Evolutionary conservation across 2,797 vertebrate species (phyloP).

Genomic region (Myotis pilosus): DNA sequence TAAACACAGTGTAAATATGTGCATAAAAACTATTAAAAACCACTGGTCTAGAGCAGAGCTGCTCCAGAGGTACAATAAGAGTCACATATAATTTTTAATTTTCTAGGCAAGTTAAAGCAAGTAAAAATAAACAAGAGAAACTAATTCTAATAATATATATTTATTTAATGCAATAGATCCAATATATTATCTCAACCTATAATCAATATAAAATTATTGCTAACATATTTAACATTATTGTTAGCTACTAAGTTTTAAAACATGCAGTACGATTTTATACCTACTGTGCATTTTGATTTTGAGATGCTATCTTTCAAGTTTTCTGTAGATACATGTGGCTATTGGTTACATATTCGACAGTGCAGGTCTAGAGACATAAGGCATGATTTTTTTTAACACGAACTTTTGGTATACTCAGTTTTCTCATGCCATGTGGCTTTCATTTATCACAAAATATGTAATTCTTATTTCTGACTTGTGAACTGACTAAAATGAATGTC

Average conservation of each 20-base stretch:
- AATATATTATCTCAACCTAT: neutral
- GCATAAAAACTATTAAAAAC: neutral
- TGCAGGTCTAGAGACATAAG: neutral
- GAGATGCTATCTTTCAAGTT: neutral
- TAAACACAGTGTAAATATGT: neutral
- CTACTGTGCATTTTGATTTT: neutral
- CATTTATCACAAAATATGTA: neutral
- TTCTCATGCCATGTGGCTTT: neutral
- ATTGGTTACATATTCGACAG: neutral
- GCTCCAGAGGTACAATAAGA: neutral
- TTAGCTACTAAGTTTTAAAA: neutral
- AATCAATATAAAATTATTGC: neutral
- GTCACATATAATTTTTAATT: neutral
- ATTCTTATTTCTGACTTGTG: conserved; percentile 7
- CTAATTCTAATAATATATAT: neutral
- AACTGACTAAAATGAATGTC: conserved; percentile 18
- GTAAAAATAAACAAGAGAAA: neutral
- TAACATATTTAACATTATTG: neutral
- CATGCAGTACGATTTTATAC: neutral
- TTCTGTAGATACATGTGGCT: neutral
- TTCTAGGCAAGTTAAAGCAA: neutral
- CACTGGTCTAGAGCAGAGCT: neutral
- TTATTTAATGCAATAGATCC: neutral
- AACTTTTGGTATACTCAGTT: neutral
- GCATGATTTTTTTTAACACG: neutral